Evolutionary conservation across 2,888 invertebrate genomes (phyloP).

Genomic region (Tridacna crocea): DNA sequence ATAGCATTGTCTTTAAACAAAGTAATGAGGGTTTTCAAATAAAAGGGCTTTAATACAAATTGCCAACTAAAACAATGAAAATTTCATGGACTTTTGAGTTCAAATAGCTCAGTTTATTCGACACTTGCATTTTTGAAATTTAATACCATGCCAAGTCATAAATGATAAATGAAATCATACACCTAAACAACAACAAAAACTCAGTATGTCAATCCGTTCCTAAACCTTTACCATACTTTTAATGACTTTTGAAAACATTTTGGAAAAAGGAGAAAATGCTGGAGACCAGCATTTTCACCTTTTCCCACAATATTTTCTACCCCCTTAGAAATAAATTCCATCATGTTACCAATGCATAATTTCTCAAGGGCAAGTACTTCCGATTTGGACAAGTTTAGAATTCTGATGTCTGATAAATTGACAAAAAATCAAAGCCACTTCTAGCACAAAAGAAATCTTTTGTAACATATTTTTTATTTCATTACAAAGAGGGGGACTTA

Average conservation of each 20-base stretch:
- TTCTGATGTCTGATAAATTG: too few relatives aligned
- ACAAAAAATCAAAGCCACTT: too few relatives aligned
- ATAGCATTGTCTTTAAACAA: not conserved
- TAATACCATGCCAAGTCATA: not conserved
- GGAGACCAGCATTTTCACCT: not conserved
- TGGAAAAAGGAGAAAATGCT: not conserved
- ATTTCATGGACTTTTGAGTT: constrained; percentile 38
- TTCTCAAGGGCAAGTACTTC: too few relatives aligned
- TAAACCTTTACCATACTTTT: not conserved
- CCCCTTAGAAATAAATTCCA: too few relatives aligned
- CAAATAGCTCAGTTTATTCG: constrained; percentile 12
- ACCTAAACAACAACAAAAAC: not conserved
- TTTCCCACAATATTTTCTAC: not conserved
- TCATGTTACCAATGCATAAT: too few relatives aligned
- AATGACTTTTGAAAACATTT: not conserved
- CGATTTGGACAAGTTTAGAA: too few relatives aligned
- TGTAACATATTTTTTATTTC: too few relatives aligned
- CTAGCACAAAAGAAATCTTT: too few relatives aligned
- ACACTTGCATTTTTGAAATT: constrained; percentile 15
- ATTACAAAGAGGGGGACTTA: too few relatives aligned
- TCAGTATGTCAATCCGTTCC: not conserved
- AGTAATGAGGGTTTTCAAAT: not conserved
- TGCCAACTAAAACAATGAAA: constrained; percentile 50
- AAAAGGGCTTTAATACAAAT: constrained; percentile 9
- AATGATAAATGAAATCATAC: not conserved